phyloP scores from a whole-genome alignment of 2,888 invertebrate genomes.

The Leptinotarsa juncta region DNA sequence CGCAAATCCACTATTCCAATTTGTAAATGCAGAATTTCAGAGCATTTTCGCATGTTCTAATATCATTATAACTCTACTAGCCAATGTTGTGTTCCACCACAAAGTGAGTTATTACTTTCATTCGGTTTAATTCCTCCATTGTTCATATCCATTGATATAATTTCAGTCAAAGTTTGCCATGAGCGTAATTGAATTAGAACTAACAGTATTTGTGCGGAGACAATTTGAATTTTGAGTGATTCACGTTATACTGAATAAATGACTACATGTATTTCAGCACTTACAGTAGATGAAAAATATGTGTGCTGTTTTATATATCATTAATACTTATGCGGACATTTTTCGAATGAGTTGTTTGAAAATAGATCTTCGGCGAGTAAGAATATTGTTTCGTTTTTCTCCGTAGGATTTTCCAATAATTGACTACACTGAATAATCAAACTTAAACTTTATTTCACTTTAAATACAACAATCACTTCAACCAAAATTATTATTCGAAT shows the following conservation, averaged over 20 bases:
- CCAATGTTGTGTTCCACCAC: conserved; percentile 17
- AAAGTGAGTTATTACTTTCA: conserved; percentile 34
- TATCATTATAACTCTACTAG: conserved; percentile 30
- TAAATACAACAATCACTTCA: no score
- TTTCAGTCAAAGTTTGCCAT: conserved; percentile 22
- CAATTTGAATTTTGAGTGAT: neutral
- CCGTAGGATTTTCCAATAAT: no score
- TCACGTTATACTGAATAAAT: neutral
- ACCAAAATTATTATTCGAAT: no score
- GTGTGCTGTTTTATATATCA: no score
- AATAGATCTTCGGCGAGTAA: no score
- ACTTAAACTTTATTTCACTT: no score
- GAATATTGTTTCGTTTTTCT: no score
- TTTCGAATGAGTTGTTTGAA: no score
- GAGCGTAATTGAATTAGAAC: conserved; percentile 15
- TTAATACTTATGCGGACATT: no score
- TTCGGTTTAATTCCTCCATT: conserved; percentile 32
- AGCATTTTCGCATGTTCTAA: conserved; percentile 37
- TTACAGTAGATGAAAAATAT: no score
- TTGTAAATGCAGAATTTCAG: conserved; percentile 32
- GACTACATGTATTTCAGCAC: no score
- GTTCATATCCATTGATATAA: conserved; percentile 32
- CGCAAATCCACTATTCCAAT: conserved; percentile 38
- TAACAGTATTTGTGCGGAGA: neutral
- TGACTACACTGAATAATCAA: no score